Base-by-base conservation (phyloP, 2,113 vertebrate species). In the Stigmatopora argus region DNA sequence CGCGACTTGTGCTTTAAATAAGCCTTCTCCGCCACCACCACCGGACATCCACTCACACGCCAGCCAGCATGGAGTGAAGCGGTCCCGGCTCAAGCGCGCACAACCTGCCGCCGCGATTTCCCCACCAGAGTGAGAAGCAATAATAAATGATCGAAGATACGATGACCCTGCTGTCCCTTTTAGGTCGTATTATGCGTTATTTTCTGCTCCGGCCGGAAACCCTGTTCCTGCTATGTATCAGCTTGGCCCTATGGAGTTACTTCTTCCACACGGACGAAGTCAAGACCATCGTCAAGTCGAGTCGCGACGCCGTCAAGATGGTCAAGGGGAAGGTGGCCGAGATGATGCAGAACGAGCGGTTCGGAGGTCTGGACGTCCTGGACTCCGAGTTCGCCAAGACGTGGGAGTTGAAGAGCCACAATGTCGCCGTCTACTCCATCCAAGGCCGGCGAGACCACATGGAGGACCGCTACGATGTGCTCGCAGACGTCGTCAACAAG, bases 241-340 rank as follows among this genome's bases (percentile, higher is more conserved):
- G 96, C 90, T 80, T 99, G 92, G 96, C 95, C 64, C 90, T 99
- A 59, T 99, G 96, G 96, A 99, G 96, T 89, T 97, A 98, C 83
- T 96, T 99, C 92, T 99, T 98, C 90, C 96, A 99, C 90, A 99
- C 95, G n/a, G 96, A 98, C 87, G 96, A 99, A 78, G 95, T 99
- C 85, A 98, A 99, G 89, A 98, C 95, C 88, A 98, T 99, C 66
- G 95, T 97, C 31, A 96, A 97, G 90, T 99, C 96, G 68, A 98
- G 96, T 90, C 92, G 95, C 69, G 96, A 98, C 75, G 96, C 95
- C 18, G 96, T 99, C 84, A 95, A 96, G 88, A 95, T 97, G 95
- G 94, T 98, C 75, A 96, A 98, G 89, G 96, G 96, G 90, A 97
- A 97, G 82, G 94, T 98, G 91, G 95, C 94, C 5, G 96, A 98